Base-by-base conservation (phyloP, 2,888 invertebrate genomes). In the Mallateleia sp. region DNA sequence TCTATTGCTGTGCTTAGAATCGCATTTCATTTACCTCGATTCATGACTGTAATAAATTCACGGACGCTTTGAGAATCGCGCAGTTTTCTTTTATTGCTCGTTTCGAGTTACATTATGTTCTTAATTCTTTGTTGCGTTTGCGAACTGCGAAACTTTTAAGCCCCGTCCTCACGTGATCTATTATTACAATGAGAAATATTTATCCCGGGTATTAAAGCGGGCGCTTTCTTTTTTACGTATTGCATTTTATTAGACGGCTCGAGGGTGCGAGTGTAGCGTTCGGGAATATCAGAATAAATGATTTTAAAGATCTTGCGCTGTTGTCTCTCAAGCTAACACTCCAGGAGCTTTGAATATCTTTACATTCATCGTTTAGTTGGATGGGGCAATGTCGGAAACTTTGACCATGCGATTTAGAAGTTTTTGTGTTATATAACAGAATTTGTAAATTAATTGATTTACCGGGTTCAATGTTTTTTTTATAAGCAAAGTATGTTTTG, bases 1-100 rank as follows among this genome's bases (percentile, higher is more conserved):
- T 84, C 84, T 74, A 60, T 85, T 77, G 71, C 88, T 88, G 88
- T 87, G 87, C 89, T 90, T 77, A 81, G 80, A 85, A 85, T 85
- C 75, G 85, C 85, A 85, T 86, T 85, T 85, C 83, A 74, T 87
- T 78, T 88, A 87, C 71, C 77, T 78, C 82, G 84, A 83, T 82
- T 84, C 81, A 82, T 86, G 75, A 82, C 82, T 84, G 84, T 80
- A 87, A 85, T 86, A 87, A 87, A 89, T 69, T 82, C 78, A 58
- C 84, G 58, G 79, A 62, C 78, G 56, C 64, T 78, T 81, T 80
- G 84, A 84, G 78, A 72, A 66, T 72, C 80, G 86, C 69, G 80
- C 42, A 83, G 58, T 72, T 78, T 87, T 84, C 64, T 77, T 82
- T 85, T 84, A 84, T 80, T 87, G 78, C 78, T 52, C 84, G 72